Conservation (phyloP, 2,797 vertebrate genomes). For the Amniataba percoides region DNA sequence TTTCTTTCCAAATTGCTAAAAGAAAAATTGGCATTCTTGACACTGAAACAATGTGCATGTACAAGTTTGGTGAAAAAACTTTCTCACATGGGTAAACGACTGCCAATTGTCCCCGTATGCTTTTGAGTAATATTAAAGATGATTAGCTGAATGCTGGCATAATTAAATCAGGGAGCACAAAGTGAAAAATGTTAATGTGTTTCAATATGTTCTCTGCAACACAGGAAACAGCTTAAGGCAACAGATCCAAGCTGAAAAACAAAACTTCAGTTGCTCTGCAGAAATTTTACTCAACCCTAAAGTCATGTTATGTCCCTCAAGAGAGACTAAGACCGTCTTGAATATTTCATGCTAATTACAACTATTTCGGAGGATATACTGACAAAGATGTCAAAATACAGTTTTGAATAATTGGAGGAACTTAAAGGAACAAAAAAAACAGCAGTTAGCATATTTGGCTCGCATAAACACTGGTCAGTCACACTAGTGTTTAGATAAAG, state of each 20-base stretch:
- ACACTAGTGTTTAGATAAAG: neutral
- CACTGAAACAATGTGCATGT: neutral
- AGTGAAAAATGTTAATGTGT: neutral
- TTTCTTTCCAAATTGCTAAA: no score
- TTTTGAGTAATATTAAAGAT: neutral
- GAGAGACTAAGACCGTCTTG: neutral
- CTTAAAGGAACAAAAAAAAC: neutral
- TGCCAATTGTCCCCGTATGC: neutral
- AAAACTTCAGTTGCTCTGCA: neutral
- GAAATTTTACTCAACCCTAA: neutral
- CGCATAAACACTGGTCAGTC: neutral
- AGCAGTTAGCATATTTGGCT: neutral
- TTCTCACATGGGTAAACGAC: neutral
- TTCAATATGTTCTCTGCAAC: neutral
- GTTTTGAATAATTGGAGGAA: neutral
- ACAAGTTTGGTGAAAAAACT: neutral
- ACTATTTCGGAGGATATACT: neutral
- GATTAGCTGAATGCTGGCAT: neutral
- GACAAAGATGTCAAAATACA: neutral
- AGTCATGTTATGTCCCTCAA: neutral
- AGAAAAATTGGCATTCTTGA: neutral
- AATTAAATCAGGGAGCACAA: constrained; percentile 12
- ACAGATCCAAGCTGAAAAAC: constrained; percentile 1
- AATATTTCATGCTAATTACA: neutral
- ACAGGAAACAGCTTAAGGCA: neutral